Conservation (phyloP, 2,797 vertebrate species). For the Enteromius anoplus region DNA sequence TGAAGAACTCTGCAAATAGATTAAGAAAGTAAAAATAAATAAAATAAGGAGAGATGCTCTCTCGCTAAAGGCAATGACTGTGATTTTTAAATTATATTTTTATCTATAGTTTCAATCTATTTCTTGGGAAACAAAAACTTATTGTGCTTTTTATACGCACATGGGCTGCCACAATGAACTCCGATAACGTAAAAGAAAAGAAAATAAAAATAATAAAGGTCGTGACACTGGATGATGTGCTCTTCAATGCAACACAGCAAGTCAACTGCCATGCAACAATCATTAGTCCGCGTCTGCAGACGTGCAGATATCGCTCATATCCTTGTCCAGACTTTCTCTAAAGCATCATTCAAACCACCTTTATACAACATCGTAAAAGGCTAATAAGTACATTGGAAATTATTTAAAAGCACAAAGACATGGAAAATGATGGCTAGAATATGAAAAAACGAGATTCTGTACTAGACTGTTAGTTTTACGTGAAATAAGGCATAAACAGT, state of each 20-base stretch:
- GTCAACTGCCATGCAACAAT: constrained; percentile 37
- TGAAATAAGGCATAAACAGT: constrained; percentile 24
- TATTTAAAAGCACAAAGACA: background rate
- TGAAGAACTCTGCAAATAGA: constrained; percentile 81
- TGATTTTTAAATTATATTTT: constrained; percentile 62
- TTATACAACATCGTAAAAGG: constrained; percentile 25
- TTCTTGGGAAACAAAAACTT: constrained; percentile 65
- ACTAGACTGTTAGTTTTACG: background rate
- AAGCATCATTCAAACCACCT: constrained; percentile 52
- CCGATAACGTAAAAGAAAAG: constrained; percentile 68
- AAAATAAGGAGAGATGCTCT: constrained; percentile 72
- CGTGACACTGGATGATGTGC: constrained; percentile 45
- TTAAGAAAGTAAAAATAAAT: constrained; percentile 70
- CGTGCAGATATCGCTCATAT: constrained; percentile 46
- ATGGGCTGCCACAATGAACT: constrained; percentile 68
- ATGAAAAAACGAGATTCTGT: background rate
- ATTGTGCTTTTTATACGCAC: constrained; percentile 76
- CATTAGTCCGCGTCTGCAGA: constrained; percentile 14
- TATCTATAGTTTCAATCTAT: constrained; percentile 68
- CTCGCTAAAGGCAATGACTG: constrained; percentile 76
- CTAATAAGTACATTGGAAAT: background rate
- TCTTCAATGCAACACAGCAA: constrained; percentile 42
- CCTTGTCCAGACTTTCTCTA: constrained; percentile 46
- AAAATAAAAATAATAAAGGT: constrained; percentile 40
- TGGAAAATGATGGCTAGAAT: constrained; percentile 1